These are phyloP conservation scores for Hirtodrosophila cameraria DNA, from an alignment of 2,888 invertebrate genomes.

Conservation along the genomic window DNA sequence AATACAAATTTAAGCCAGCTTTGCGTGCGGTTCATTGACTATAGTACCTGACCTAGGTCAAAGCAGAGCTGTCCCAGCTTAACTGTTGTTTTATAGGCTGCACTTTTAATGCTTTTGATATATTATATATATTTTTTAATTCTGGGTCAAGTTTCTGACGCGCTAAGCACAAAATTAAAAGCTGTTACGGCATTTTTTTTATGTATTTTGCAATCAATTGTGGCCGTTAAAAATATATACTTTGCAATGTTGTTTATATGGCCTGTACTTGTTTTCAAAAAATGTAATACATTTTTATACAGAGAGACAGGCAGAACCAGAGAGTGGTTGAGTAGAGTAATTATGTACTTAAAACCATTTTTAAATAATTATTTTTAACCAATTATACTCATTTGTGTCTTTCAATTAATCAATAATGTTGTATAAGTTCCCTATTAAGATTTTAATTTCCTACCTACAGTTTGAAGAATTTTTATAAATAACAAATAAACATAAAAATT, in stretches of 20 bases:
- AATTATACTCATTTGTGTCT: no score
- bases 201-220: constrained; percentile 24
- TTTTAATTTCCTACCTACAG: no score
- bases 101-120: constrained; percentile 9
- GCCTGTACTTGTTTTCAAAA: constrained; percentile 54
- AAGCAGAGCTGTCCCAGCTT: constrained; percentile 29
- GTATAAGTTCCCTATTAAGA: no score
- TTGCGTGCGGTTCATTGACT: constrained; percentile 46
- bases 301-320: not conserved
- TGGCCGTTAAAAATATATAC: constrained; percentile 42
- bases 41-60: constrained; percentile 53
- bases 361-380: constrained; percentile 27
- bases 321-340: not conserved
- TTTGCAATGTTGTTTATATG: constrained; percentile 46
- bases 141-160: constrained; percentile 44
- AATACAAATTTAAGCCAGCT: constrained; percentile 10
- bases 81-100: constrained; percentile 27
- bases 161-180: constrained; percentile 10
- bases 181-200: constrained; percentile 2
- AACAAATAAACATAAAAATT: no score
- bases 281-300: constrained; percentile 21
- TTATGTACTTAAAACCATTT: constrained; percentile 10
- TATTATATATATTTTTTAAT: constrained; percentile 6
- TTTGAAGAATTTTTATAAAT: not conserved
- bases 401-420: no score